Conservation (phyloP, 64 coral and sea anemone genomes). For the Cladopsammia gracilis region DNA sequence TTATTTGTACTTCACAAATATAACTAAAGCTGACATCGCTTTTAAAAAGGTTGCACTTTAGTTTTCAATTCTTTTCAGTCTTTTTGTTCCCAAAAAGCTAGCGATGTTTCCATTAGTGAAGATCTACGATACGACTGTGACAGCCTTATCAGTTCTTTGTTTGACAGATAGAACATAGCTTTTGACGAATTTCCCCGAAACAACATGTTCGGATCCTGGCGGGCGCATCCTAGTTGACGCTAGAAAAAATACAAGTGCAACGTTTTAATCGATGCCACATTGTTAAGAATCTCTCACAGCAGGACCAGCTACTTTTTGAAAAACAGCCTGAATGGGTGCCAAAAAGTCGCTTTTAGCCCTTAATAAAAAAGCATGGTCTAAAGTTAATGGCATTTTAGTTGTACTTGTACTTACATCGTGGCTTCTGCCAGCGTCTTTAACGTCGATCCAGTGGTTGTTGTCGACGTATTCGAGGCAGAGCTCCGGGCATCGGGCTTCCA, state of each 20-base stretch:
- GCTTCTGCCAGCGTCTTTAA: neutral
- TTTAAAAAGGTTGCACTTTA: neutral
- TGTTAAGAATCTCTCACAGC: neutral
- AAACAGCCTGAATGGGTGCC: neutral
- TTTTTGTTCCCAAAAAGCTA: too few relatives aligned
- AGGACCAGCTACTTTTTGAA: neutral
- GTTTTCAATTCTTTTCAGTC: too few relatives aligned
- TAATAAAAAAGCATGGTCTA: neutral
- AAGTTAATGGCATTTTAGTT: neutral
- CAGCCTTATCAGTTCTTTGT: too few relatives aligned
- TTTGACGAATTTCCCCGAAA: neutral
- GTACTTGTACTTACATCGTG: slow-evolving; percentile 15
- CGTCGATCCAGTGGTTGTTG: slow-evolving; percentile 4
- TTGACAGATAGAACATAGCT: neutral
- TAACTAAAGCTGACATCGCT: neutral
- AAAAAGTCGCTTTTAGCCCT: too few relatives aligned
- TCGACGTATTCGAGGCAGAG: slow-evolving; percentile 16
- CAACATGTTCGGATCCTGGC: neutral
- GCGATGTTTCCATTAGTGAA: neutral
- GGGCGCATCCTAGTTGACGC: too few relatives aligned
- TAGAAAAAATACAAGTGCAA: neutral
- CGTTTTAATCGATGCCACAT: slow-evolving; percentile 12
- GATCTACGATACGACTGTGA: neutral
- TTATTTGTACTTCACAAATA: neutral
- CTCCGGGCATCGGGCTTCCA: slow-evolving; percentile 1